Conservation (phyloP, 2,113 vertebrate genomes). For the Corynorhinus townsendii region DNA sequence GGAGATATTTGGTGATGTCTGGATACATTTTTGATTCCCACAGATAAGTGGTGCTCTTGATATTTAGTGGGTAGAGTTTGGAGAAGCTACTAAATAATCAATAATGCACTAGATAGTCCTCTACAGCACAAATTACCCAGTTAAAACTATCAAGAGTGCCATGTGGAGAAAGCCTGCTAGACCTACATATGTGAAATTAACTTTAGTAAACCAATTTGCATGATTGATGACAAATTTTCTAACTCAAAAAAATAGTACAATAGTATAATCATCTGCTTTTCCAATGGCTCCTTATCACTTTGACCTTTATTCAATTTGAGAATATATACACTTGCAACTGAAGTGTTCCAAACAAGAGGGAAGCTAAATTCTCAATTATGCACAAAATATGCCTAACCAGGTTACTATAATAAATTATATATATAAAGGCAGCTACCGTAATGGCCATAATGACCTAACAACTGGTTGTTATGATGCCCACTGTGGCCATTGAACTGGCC, state of each 20-base stretch:
- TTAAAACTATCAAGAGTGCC: not conserved
- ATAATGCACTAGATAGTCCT: rapidly evolving
- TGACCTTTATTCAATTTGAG: not conserved
- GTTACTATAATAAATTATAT: not conserved
- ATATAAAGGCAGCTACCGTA: too few species aligned
- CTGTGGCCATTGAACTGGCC: too few species aligned
- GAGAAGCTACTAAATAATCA: not conserved
- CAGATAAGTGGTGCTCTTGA: not conserved
- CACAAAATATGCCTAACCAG: not conserved
- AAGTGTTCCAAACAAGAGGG: not conserved
- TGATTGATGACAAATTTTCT: not conserved
- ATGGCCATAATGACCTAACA: too few species aligned
- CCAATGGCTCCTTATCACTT: not conserved
- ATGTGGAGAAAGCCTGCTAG: not conserved
- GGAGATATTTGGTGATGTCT: not conserved
- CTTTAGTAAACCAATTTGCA: not conserved
- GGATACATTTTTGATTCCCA: not conserved
- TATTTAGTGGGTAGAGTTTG: not conserved
- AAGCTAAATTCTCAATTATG: not conserved
- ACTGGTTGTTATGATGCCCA: too few species aligned
- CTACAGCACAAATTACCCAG: not conserved
- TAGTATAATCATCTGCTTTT: not conserved
- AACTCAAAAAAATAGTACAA: not conserved
- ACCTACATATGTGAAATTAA: not conserved
- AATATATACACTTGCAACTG: not conserved